A percentile compares a stretch with the other conserved stretches of the same genome.
These are phyloP conservation scores for Saxicola maurus DNA, from an alignment of 2,797 vertebrate species.

Conservation along the genomic window DNA sequence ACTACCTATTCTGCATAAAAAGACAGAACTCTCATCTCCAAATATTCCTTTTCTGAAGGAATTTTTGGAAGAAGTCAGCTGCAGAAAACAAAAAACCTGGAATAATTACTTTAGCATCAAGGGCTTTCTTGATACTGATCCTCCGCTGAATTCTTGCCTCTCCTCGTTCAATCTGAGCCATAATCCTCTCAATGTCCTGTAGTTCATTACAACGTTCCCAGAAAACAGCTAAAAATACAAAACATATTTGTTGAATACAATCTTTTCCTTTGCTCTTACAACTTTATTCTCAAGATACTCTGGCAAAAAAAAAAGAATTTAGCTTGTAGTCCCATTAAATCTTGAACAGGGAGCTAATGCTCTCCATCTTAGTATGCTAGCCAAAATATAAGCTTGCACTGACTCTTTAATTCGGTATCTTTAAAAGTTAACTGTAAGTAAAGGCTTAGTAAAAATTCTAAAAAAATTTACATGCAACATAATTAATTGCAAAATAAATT, in stretches of 20 bases:
- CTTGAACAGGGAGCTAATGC: not conserved
- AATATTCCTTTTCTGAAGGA: not conserved
- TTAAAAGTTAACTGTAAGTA: not conserved
- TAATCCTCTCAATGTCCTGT: conserved; percentile 87
- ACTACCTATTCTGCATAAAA: not conserved
- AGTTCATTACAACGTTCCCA: conserved; percentile 88
- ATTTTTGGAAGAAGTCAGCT: not conserved
- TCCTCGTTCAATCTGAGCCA: conserved; percentile 87
- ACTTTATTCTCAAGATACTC: not conserved
- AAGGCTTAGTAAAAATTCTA: not conserved
- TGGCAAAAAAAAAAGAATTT: not conserved
- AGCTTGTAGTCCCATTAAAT: not conserved
- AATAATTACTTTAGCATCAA: conserved; percentile 82
- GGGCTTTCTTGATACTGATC: conserved; percentile 87
- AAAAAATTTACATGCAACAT: not conserved
- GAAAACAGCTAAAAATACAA: conserved; percentile 79
- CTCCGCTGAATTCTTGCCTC: conserved; percentile 85
- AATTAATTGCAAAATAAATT: not conserved
- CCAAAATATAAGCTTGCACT: not conserved
- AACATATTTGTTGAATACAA: not conserved
- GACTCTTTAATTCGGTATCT: not conserved
- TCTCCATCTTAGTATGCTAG: not conserved
- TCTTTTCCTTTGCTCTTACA: not conserved
- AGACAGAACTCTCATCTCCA: not conserved
- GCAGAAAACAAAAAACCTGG: not conserved